These are phyloP conservation scores for Neostethus bicornis DNA, from an alignment of 2,797 vertebrate genomes.

Conservation along the genomic window DNA sequence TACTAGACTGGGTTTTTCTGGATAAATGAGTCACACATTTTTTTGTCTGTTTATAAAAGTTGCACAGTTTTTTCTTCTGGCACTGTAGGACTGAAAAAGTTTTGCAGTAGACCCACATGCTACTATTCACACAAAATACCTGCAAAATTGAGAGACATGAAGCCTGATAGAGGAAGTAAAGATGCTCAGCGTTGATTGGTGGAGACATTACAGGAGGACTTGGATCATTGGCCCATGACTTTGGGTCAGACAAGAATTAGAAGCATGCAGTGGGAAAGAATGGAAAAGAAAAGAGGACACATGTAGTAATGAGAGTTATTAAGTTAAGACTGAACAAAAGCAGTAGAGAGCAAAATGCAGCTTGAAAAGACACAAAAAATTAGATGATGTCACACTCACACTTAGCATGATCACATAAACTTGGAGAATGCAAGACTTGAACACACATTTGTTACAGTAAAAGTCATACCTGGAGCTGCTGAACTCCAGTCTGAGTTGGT, in stretches of 20 bases:
- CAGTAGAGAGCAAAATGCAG: neutral
- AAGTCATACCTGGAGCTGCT: slow-evolving; percentile 86
- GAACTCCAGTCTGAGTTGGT: slow-evolving; percentile 74
- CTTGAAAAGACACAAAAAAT: slow-evolving; percentile 12
- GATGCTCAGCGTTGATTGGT: slow-evolving; percentile 82
- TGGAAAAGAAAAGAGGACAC: slow-evolving; percentile 20
- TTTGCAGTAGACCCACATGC: slow-evolving; percentile 24
- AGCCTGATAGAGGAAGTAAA: slow-evolving; percentile 85
- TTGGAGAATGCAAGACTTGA: neutral
- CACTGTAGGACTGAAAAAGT: slow-evolving; percentile 23
- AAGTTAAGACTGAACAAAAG: slow-evolving; percentile 24
- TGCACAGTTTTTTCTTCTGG: neutral
- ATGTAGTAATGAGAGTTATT: slow-evolving; percentile 27
- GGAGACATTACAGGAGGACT: slow-evolving; percentile 81
- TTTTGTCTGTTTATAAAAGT: neutral
- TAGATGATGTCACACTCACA: slow-evolving; percentile 17
- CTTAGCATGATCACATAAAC: neutral
- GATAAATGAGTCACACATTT: neutral
- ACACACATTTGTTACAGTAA: neutral
- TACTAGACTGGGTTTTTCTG: neutral
- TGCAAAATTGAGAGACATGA: slow-evolving; percentile 73
- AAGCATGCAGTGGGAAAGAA: slow-evolving; percentile 68
- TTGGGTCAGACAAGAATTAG: slow-evolving; percentile 74
- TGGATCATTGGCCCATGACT: slow-evolving; percentile 80
- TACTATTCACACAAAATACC: slow-evolving; percentile 66